These are phyloP conservation scores for Bombus waltoni DNA, from an alignment of 1,140 invertebrate genomes.

Conservation along the genomic window DNA sequence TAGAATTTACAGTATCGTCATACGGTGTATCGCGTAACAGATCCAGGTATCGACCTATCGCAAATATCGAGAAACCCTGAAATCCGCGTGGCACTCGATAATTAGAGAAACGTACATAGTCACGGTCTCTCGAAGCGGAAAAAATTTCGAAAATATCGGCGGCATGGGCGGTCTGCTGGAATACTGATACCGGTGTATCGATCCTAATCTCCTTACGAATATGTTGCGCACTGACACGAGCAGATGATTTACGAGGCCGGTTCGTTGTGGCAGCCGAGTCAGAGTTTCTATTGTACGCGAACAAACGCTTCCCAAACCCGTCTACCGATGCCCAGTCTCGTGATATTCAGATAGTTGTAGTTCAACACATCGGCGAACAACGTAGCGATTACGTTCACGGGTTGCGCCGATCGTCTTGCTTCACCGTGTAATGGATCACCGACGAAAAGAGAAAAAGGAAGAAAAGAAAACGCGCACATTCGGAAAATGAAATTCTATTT, in stretches of 20 bases:
- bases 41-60: no score
- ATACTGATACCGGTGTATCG: constrained; percentile 38
- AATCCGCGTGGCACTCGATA: background rate
- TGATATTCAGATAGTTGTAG: constrained; percentile 33
- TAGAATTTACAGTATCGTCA: no score
- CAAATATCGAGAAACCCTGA: no score
- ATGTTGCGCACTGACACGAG: constrained; percentile 38
- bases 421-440: constrained; percentile 17
- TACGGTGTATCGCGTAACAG: no score
- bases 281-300: constrained; percentile 49
- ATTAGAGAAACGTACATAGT: background rate
- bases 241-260: constrained; percentile 45
- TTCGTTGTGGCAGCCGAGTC: constrained; percentile 9
- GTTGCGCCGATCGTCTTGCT: constrained; percentile 16
- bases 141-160: background rate
- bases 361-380: constrained; percentile 18
- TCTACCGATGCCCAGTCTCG: constrained; percentile 33
- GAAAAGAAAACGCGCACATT: no score
- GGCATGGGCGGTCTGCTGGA: background rate
- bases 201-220: constrained; percentile 43
- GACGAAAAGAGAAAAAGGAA: background rate
- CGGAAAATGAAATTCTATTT: background rate
- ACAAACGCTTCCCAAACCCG: constrained; percentile 45
- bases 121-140: background rate
- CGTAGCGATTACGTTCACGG: constrained; percentile 37